Evolutionary conservation across 1,140 invertebrate genomes (phyloP), one percentile per base, ranked within the genome.

Genomic region (Lycorma delicatula): DNA sequence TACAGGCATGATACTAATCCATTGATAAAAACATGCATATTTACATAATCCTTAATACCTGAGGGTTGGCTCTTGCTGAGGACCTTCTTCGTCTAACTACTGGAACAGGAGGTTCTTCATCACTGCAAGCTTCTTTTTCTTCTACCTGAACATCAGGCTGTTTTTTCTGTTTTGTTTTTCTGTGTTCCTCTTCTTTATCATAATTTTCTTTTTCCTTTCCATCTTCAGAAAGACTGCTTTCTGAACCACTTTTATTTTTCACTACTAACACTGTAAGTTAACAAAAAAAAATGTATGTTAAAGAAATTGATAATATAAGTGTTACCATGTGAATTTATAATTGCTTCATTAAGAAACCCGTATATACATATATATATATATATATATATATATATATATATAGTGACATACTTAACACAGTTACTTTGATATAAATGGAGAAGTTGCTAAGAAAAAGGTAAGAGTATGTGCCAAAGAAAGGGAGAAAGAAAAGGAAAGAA

Each of bases 201-300:
- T 63, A 51, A 18, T 57, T 54, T 3, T 56, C 51, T 54, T 51
- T 51, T 38, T 6, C 53, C 28, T 52, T 56, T 56, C 56, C 79
- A 73, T 68, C 80, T 63, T 91, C 89, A 0, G 89, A 91, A 44
- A 92, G 73, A 66, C 88, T 91, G 63, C 88, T 91, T 64, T 91
- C 89, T 1, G 88, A 91, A 6, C 82, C 87, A 62, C 88, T 91
- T 73, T 91, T 92, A 31, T 77, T 78, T 52, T 88, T 68, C 48
- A 71, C 66, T 7, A 69, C 73, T 68, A 56, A 38, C n/a, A n/a
- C n/a, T n/a, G n/a, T n/a, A n/a, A n/a, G n/a, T n/a, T n/a, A n/a
- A n/a, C n/a, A n/a, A n/a, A n/a, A n/a, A n/a, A n/a, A n/a, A 22
- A 25, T 63, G 59, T 46, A 60, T 51, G 60, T 60, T 54, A 54